Evolutionary conservation across 2,113 vertebrate species (phyloP).

Genomic region (Aythya baeri): DNA sequence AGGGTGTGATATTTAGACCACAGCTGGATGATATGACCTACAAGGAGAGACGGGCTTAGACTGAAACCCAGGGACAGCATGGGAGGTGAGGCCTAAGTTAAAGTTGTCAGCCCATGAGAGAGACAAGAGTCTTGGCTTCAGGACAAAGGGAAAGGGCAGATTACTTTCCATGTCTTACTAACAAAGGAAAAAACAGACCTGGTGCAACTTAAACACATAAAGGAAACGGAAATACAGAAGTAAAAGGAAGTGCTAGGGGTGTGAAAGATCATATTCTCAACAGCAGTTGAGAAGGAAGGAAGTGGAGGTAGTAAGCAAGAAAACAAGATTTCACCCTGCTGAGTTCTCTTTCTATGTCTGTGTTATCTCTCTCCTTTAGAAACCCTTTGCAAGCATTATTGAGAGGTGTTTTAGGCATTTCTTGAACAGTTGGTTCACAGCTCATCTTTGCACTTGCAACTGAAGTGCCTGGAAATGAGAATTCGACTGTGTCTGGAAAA

Average conservation of each 20-base stretch:
- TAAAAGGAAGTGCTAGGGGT: not conserved
- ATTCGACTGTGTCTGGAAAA: not conserved
- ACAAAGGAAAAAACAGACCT: not conserved
- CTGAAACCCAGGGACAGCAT: rapidly evolving
- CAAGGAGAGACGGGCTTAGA: not conserved
- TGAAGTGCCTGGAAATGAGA: not conserved
- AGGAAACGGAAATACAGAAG: slow-evolving; percentile 1
- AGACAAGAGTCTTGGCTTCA: not conserved
- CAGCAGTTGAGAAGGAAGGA: slow-evolving; percentile 7
- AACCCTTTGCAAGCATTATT: not conserved
- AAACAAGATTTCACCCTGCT: not conserved
- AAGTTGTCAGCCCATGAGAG: not conserved
- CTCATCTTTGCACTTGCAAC: not conserved
- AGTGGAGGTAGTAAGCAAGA: not conserved
- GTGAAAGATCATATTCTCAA: not conserved
- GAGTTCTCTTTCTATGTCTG: not conserved
- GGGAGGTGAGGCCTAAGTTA: not conserved
- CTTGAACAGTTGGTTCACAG: not conserved
- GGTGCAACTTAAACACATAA: not conserved
- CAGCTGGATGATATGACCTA: not conserved
- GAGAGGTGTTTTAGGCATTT: not conserved
- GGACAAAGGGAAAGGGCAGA: not conserved
- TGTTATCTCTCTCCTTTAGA: not conserved
- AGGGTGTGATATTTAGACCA: not conserved
- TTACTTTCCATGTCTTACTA: not conserved